phyloP scores from a whole-genome alignment of 2,888 invertebrate genomes.

The Thecophora atra region DNA sequence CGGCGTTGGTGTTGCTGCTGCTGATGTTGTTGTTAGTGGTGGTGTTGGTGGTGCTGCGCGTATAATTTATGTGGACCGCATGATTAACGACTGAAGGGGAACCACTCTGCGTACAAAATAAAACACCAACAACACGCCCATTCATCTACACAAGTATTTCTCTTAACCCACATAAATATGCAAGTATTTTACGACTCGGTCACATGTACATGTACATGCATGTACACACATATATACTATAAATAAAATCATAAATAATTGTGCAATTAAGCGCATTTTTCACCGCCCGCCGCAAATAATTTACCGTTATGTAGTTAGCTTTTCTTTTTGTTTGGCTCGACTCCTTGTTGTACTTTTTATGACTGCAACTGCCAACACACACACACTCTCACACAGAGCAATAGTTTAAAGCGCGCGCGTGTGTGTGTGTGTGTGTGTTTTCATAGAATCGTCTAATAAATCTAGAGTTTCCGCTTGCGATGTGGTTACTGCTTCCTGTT shows the following conservation, averaged over 20 bases:
- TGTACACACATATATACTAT: background rate
- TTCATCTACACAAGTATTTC: no score
- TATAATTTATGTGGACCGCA: conserved; percentile 13
- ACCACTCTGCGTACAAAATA: background rate
- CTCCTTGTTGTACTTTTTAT: background rate
- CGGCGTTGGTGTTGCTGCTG: background rate
- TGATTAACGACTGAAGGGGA: conserved; percentile 4
- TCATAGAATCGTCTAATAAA: conserved; percentile 36
- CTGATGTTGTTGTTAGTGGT: background rate
- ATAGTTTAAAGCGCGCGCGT: background rate
- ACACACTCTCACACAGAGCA: background rate
- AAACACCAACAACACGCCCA: background rate
- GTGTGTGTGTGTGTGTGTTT: conserved; percentile 25
- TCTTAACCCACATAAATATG: background rate
- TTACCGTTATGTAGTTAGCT: no score
- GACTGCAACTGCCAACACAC: conserved; percentile 8
- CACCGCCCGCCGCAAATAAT: background rate
- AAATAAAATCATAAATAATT: conserved; percentile 53
- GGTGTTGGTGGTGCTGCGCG: background rate
- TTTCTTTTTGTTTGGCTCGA: no score
- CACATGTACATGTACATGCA: no score
- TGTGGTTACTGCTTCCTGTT: conserved; percentile 12
- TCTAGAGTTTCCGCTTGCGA: conserved; percentile 39
- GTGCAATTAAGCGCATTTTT: conserved; percentile 57
- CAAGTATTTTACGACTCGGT: background rate